Evolutionary conservation across 2,797 vertebrate genomes (phyloP).

Genomic region (Anisognathus igniventris): DNA sequence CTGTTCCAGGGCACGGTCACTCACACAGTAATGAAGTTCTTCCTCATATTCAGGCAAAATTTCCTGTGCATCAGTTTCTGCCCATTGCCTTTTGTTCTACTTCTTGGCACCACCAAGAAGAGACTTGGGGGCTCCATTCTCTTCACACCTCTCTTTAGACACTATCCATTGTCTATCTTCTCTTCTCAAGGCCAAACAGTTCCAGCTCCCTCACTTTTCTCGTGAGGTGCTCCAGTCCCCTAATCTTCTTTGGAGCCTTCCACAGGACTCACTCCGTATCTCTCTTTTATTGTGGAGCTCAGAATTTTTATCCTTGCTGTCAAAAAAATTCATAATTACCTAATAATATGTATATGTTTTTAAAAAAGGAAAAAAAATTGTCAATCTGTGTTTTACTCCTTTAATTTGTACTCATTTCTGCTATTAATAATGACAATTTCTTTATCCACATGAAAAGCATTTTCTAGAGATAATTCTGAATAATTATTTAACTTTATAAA

Average conservation of each 20-base stretch:
- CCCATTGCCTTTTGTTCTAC: background rate
- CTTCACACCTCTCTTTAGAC: background rate
- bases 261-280: background rate
- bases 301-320: background rate
- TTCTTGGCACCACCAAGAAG: background rate
- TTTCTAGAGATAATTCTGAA: constrained; percentile 1
- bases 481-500: background rate
- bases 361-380: background rate
- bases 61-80: background rate
- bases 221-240: background rate
- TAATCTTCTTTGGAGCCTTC: background rate
- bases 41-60: background rate
- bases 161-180: background rate
- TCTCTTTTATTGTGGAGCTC: background rate
- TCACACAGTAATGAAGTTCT: background rate
- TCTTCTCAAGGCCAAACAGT: background rate
- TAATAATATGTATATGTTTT: background rate
- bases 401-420: background rate
- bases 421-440: background rate
- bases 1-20: background rate
- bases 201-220: background rate
- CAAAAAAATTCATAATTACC: background rate
- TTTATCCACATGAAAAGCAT: background rate
- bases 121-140: background rate
- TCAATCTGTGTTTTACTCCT: background rate